Conservation (phyloP, 2,888 invertebrate genomes). For the Oligia latruncula region DNA sequence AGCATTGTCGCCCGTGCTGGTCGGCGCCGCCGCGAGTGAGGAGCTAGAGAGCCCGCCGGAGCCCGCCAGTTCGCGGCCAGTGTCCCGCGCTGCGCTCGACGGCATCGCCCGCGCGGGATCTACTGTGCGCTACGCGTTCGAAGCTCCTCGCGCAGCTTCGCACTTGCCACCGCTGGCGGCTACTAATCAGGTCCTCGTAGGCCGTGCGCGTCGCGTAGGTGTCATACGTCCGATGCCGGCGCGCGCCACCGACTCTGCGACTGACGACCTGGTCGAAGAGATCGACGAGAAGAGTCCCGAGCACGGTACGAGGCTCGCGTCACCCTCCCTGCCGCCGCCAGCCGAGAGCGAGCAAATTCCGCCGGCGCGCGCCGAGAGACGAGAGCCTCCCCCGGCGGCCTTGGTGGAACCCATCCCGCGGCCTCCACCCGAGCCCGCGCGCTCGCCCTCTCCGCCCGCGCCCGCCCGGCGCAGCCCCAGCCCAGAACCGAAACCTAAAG, state of each 20-base stretch:
- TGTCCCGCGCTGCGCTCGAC: conserved; percentile 91
- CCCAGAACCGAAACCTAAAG: conserved; percentile 54
- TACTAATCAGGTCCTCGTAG: conserved; percentile 81
- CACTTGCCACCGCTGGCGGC: conserved; percentile 84
- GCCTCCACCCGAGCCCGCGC: conserved; percentile 74
- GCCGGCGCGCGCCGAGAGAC: conserved; percentile 84
- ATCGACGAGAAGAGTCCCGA: conserved; percentile 65
- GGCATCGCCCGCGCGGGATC: conserved; percentile 92
- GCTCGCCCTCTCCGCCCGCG: conserved; percentile 49
- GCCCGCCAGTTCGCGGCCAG: conserved; percentile 78
- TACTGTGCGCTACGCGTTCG: conserved; percentile 91
- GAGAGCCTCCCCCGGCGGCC: conserved; percentile 80
- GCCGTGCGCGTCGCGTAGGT: conserved; percentile 87
- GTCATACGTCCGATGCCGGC: conserved; percentile 90
- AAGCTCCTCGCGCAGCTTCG: conserved; percentile 77
- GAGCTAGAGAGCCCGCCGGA: conserved; percentile 72
- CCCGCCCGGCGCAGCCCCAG: conserved; percentile 54
- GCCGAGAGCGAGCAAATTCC: conserved; percentile 80
- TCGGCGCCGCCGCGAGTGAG: conserved; percentile 79
- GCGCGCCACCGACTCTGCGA: conserved; percentile 62
- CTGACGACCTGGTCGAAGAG: conserved; percentile 66
- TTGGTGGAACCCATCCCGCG: conserved; percentile 84
- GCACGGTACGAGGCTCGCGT: conserved; percentile 64
- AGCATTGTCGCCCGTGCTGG: conserved; percentile 89
- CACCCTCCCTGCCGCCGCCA: conserved; percentile 74